Base-by-base conservation (phyloP, 2,797 vertebrate genomes). In the Scleropages formosus region DNA sequence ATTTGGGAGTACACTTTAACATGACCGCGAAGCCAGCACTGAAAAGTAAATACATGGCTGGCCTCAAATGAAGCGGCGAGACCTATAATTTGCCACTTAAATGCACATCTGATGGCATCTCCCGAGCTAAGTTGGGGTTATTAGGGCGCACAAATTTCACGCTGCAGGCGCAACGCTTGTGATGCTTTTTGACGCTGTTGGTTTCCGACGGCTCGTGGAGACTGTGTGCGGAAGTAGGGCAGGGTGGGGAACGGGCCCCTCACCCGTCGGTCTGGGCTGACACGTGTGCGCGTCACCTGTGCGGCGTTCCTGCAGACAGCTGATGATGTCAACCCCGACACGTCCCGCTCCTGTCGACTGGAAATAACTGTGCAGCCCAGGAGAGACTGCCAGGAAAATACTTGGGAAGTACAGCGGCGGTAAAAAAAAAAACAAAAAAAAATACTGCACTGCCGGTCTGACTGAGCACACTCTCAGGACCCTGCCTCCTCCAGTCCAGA, bases 341-440 rank as follows among this genome's bases (percentile, higher is more conserved):
- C 16, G 16, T 20, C 51, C 67, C 8, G 24, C 22, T n/a, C 22
- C 18, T 12, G 13, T 9, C 49, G 51, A 11, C 51, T 71, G 51
- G 22, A 46, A 71, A 56, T n/a, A 56, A 56, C 26, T 13, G 68
- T 22, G 8, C 22, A 70, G 24, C 51, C 68, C 68, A 71, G 49
- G 51, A 31, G 59, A 47, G 59, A 15, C 59, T 16, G 1, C 68
- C 51, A 71, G 68, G 68, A 71, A 70, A 18, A 73, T 46, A 46
- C 46, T 44, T 72, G 20, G 16, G 49, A 49, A 15, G 8, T 24
- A 22, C 10, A 67, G 51, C 27, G 24, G 15, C 27, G 51, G 20
- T 15, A 8, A 59, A 24, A 46, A 46, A 62, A 24, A 8, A 59
- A 74, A 26, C 11, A 9, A 62, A 49, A 24, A 63, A 53, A 27